phyloP scores from a whole-genome alignment of 2,797 vertebrate species.

The Falco concolor region DNA sequence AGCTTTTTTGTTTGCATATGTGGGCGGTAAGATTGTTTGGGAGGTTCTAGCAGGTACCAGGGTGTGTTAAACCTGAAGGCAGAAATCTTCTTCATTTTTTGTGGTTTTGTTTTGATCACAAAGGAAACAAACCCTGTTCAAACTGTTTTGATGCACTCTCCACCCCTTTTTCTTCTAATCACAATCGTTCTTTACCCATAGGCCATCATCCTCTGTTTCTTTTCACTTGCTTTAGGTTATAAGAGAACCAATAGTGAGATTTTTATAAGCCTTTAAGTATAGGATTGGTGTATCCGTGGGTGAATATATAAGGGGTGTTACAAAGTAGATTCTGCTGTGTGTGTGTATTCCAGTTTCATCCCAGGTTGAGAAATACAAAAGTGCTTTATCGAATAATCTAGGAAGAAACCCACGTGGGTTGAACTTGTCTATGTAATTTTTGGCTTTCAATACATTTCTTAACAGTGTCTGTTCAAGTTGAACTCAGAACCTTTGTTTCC shows the following conservation, averaged over 20 bases:
- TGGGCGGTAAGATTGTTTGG: not conserved
- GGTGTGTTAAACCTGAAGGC: not conserved
- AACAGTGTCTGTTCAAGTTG: not conserved
- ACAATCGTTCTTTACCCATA: not conserved
- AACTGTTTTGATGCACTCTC: not conserved
- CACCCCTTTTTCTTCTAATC: not conserved
- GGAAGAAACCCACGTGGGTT: not conserved
- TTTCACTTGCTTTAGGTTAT: not conserved
- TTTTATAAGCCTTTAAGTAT: not conserved
- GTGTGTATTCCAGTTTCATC: not conserved
- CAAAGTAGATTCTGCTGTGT: not conserved
- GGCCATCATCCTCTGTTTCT: not conserved
- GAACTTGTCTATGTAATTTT: not conserved
- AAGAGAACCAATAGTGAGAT: not conserved
- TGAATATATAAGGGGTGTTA: not conserved
- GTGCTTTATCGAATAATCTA: not conserved
- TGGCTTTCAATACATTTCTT: not conserved
- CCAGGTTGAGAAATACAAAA: not conserved
- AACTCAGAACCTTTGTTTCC: not conserved
- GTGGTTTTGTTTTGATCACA: not conserved
- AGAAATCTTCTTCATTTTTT: not conserved
- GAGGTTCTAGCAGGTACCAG: not conserved
- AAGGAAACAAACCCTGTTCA: not conserved
- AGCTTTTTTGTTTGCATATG: not conserved
- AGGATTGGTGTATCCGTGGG: not conserved